Evolutionary conservation across 1,140 invertebrate genomes (phyloP), one percentile per base, ranked within the genome.

Genomic region (Colletes latitarsis): DNA sequence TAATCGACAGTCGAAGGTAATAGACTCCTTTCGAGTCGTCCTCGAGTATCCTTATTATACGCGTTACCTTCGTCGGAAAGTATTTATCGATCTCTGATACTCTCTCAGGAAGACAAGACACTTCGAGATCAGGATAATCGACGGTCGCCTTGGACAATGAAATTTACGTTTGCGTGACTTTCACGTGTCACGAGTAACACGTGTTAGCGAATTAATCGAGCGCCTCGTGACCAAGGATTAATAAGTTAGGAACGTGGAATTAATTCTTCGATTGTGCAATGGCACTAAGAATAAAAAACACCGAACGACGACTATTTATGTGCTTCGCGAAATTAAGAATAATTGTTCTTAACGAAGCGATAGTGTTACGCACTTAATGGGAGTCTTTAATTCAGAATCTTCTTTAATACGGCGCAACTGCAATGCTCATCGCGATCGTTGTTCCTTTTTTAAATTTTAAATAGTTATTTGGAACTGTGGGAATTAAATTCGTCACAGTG

Each of bases 341-440:
- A 71, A 77, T 77, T 77, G 67, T 62, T 70, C 67, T 70, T 77
- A 77, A 77, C 46, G 75, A 77, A 71, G 43, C 66, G 17, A 49
- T 43, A 46, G 6, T 5, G 67, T 77, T 77, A 43, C 12, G 14
- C 67, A 21, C 3, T 70, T 77, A 52, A 70, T 41, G 9, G 14
- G 49, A n/a, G 57, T 41, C 43, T 52, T 15, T 62, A 62, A 77
- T 60, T 49, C 4, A n/a, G 43, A 49, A 60, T 77, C 67, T 19
- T 39, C 58, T 46, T 49, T 30, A 77, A 71, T 70, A 69, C 46
- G n/a, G 17, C 8, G 19, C 6, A 67, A 58, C 21, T 41, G 10
- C 46, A 4, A 41, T 12, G n/a, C 57, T 17, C n/a, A 21, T 30
- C 0, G 30, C 30, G 30, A 30, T 30, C 30, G 30, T 30, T 30